Evolutionary conservation across 2,113 vertebrate species (phyloP), one percentile per base, ranked within the genome.

Genomic region (Poeciliopsis prolifica): DNA sequence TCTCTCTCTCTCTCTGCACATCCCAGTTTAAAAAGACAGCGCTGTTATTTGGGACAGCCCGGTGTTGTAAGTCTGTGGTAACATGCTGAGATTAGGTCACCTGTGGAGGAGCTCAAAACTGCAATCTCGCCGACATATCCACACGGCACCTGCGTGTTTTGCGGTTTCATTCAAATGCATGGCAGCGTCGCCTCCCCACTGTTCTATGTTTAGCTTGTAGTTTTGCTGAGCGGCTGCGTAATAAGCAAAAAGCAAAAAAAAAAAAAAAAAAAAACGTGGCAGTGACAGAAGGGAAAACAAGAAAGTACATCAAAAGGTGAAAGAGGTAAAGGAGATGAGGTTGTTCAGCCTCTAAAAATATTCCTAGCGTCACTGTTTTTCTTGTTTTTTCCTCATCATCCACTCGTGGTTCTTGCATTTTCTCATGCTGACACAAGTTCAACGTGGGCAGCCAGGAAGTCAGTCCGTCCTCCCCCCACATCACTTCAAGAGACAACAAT

Each of bases 21-120:
- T 86, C 83, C 71, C 85, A 90, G 92, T 95, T 95, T 95, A 95
- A 95, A 95, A 93, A 92, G 91, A 93, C 93, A 94, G 95, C 8
- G 84, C 84, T 83, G 75, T 68, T 81, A 83, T 89, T 85, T 67
- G 44, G 72, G 72, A 80, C 31, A 61, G 78, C 48, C 48, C 15
- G 26, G 17, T 44, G 76, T 7, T n/a, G 30, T 60, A 37, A 58
- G 48, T 60, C 5, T 12, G 15, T 60, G n/a, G 44, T 61, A 77
- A 78, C 61, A 60, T 7, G 65, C 19, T 24, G 30, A 28, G 51
- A 79, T 81, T 71, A 75, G 72, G 65, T 71, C 67, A 73, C 65
- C 19, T 64, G 33, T 64, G 19, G 11, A 19, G 33, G 51, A 10
- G 9, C 22, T n/a, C 2, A 24, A 58, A 37, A 11, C 3, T 58